Evolutionary conservation across 2,888 invertebrate species (phyloP).

Genomic region (Megaustenia siamemsis): DNA sequence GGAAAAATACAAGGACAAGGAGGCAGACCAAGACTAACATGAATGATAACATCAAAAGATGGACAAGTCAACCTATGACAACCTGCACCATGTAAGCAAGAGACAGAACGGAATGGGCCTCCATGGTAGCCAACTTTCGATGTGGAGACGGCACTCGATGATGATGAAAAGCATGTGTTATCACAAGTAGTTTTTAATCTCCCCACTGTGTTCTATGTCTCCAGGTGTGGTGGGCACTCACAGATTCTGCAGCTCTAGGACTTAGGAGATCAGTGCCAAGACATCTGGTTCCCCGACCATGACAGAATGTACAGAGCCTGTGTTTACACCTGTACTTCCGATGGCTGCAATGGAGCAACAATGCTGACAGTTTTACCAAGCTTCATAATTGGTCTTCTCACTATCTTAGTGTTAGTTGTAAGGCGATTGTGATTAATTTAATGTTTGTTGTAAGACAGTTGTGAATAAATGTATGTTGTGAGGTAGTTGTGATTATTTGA

Average conservation of each 20-base stretch:
- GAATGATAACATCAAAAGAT: no score
- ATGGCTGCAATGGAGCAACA: slow-evolving; percentile 75
- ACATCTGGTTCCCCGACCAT: slow-evolving; percentile 79
- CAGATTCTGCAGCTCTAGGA: slow-evolving; percentile 80
- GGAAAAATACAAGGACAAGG: no score
- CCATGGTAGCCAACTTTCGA: no score
- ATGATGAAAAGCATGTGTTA: no score
- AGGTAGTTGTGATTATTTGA: not conserved
- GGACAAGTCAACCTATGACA: no score
- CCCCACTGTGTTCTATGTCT: no score
- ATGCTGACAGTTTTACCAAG: slow-evolving; percentile 39
- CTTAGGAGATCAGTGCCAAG: slow-evolving; percentile 80
- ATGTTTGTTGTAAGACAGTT: not conserved
- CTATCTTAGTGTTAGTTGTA: slow-evolving; percentile 29
- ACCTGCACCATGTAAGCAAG: no score
- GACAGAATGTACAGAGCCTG: slow-evolving; percentile 80
- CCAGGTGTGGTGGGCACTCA: slow-evolving; percentile 80
- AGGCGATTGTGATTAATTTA: slow-evolving; percentile 44
- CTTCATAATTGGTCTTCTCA: slow-evolving; percentile 11
- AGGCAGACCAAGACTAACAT: no score
- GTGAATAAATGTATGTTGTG: not conserved
- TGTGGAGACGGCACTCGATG: no score
- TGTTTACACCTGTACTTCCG: slow-evolving; percentile 77
- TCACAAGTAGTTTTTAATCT: no score
- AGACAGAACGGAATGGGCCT: no score